Base-by-base conservation (phyloP, 1,140 invertebrate species). In the Papilio polyxenes region DNA sequence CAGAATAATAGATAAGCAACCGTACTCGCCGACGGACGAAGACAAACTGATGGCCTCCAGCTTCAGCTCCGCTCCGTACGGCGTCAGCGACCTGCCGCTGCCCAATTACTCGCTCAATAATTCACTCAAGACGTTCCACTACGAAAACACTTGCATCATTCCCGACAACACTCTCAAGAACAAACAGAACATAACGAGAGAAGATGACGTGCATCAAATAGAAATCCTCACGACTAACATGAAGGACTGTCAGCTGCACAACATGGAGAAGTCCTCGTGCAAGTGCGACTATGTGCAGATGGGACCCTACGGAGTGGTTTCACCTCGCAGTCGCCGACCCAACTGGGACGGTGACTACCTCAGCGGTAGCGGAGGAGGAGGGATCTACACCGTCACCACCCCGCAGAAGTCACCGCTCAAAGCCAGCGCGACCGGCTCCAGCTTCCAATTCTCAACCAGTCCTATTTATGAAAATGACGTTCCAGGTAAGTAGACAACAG, bases 31-130 rank as follows among this genome's bases (percentile, higher is more conserved):
- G 5, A 94, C 94, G 11, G 94, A 95, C 84, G 94, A 95, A 89
- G 94, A 95, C 80, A 95, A 95, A 89, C 86, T 95, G 79, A 83
- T 95, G 84, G 94, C 94, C 13, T 94, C 90, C 8, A 91, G 86
- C 82, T 93, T 90, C 84, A 94, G 92, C 79, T 87, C 93, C 7
- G 87, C 88, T 1, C 90, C 89, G 8, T 92, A 90, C 82, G 91
- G 82, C 83, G 84, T 92, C 8, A 94, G 93, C 83, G 94, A 95
- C 48, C 85, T 96, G 10, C 95, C 95, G 11, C 82, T 96, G 72
- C 95, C 95, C 8, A 95, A 95, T 86, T 96, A 95, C 87, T 95
- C 94, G 82, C 91, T 95, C 75, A 95, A 95, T 75, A 95, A 95
- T 87, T 95, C 95, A 0, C 89, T 95, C 48, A 93, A 94, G 75